Conservation (phyloP, 2,113 vertebrate species). For the Sterna hirundo region DNA sequence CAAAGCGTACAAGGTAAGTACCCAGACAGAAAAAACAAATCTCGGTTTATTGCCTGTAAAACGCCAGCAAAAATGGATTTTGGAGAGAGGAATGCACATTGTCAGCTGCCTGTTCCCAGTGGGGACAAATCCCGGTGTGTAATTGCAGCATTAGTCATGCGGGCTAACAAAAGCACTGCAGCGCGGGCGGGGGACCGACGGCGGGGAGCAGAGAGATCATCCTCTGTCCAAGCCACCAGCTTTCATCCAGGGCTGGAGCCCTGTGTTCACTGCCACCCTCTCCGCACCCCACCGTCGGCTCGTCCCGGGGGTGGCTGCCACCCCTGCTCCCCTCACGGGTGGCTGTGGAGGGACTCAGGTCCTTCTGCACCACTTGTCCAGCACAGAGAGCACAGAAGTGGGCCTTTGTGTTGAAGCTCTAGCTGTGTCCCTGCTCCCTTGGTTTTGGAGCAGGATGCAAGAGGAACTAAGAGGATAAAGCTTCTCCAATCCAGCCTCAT, state of each 20-base stretch:
- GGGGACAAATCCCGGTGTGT: fast-evolving
- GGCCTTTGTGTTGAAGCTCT: neutral
- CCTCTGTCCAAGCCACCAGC: neutral
- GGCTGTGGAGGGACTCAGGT: neutral
- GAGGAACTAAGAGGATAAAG: neutral
- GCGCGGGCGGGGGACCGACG: fast-evolving
- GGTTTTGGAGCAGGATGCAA: neutral
- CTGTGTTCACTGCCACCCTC: fast-evolving
- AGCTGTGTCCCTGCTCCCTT: neutral
- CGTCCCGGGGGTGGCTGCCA: fast-evolving
- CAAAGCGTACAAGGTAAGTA: neutral
- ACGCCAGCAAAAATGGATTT: neutral
- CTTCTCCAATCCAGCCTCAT: neutral
- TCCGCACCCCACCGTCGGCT: fast-evolving
- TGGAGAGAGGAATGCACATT: neutral
- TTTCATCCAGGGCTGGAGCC: fast-evolving
- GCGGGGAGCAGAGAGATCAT: neutral
- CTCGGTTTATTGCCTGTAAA: neutral
- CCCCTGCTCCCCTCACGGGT: neutral
- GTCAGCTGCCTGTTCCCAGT: neutral
- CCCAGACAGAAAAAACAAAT: neutral
- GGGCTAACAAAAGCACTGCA: neutral
- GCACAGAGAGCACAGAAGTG: neutral
- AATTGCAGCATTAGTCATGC: neutral
- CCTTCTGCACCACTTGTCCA: neutral